Base-by-base conservation (phyloP, 2,797 vertebrate species). In the Takifugu ocellatus region DNA sequence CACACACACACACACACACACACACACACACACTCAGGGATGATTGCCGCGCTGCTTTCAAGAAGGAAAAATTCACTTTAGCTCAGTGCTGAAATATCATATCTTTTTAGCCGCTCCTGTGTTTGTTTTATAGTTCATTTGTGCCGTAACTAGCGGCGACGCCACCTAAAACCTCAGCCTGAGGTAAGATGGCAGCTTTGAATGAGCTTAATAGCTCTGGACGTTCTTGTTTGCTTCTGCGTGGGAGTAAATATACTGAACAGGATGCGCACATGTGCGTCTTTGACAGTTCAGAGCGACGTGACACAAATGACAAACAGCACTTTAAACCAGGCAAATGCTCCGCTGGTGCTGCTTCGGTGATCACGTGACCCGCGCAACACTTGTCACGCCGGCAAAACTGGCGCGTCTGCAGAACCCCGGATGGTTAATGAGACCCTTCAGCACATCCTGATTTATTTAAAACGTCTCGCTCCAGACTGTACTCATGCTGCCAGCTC, bases 301-400 rank as follows among this genome's bases (percentile, higher is more conserved):
- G 24, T 29, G 25, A 43, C 61, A 48, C 39, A 49, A 66, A 46
- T 55, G 31, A 59, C 7, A 16, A 16, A 44, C 62, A 59, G 27
- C 15, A 54, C 60, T 61, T 63, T 62, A 66, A 75, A 59, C 60
- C 54, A 51, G 7, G 1, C 15, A 60, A 46, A 39, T 0, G 36
- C 36, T 12, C 36, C 8, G 36, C 36, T 10, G 10, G 3, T 39
- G 36, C 36, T 46, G 43, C 42, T 65, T 59, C 53, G 17, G 21
- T 26, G 45, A 63, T 29, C 27, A 10, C 11, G 8, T 52, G 44
- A 63, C 51, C 57, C 54, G 59, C 25, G 11, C 29, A 25, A 45
- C 25, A 56, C 59, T 56, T 62, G 51, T 54, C 57, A 63, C 6
- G 25, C 24, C n/a, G 9, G 36, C 36, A 51, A 52, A 2, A 49